Evolutionary conservation across 2,888 invertebrate species (phyloP), one percentile per base, ranked within the genome.

Genomic region (Icerya purchasi): DNA sequence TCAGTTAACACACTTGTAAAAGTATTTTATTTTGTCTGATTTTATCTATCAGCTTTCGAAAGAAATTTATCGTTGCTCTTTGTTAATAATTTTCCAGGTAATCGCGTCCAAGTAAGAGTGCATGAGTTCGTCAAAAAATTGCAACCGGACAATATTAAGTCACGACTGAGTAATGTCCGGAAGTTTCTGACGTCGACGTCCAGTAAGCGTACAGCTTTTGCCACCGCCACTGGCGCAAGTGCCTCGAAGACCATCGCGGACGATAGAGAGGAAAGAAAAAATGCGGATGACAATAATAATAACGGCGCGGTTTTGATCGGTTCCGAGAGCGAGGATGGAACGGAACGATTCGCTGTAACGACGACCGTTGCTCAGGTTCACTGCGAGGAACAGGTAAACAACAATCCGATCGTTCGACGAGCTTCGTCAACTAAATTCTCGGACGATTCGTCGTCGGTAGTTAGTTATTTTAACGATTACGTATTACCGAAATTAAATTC

Each of bases 81-180:
- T n/a, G n/a, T 36, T 36, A 36, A 5, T 36, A 8, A 36, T 8
- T 53, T 53, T 57, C 1, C 53, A 58, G 58, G 53, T 18, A 25
- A 20, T 14, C 52, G 58, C 3, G 23, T 53, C 23, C 57, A 57
- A 51, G 22, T 52, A 50, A 50, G 57, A n/a, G 23, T 52, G n/a
- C 58, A 84, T 75, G 56, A 60, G 50, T 60, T 56, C 23, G 56
- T 50, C 50, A 60, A 56, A 36, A 60, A 60, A 55, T 52, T 60
- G n/a, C 54, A 60, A 8, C 59, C 59, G 5, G 59, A 60, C 56
- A 50, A n/a, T 5, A 23, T 60, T 20, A 53, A 53, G 1, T 52
- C 49, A 51, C 59, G 56, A 2, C 22, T 60, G 1, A 49, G 56
- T 18, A 60, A 23, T 56, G 54, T 60, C 52, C 59, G 59, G 2